Evolutionary conservation across 2,888 invertebrate species (phyloP), one percentile per base, ranked within the genome.

Genomic region (Fissipunctia ypsillon): DNA sequence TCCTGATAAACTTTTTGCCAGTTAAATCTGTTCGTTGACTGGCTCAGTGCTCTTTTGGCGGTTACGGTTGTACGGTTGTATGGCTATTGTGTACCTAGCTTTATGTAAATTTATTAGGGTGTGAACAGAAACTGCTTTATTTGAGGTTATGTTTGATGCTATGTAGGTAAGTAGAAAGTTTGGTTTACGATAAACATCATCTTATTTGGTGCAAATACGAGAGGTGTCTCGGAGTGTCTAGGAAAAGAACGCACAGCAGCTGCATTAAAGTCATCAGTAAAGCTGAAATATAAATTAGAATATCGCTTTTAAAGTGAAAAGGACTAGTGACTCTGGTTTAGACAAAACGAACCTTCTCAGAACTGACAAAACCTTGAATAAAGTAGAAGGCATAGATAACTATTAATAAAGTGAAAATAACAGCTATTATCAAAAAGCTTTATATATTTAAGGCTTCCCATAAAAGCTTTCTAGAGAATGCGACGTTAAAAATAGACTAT

Each of bases 1-100:
- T 90, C 87, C 87, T 89, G 89, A 91, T 91, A 90, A 90, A 91
- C 85, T 91, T 91, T 91, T 91, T 91, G 90, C 80, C 77, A 75
- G 83, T 84, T 78, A 84, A 86, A 81, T 87, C 86, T 89, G 86
- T 86, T 81, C 80, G 86, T 77, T 85, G 87, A 88, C 85, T 86
- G 75, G 45, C 54, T 76, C 81, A 69, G 60, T 84, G 87, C 88
- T 87, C 84, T 88, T 85, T 79, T 63, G 78, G 77, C 76, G 83
- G 87, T 88, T 84, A 87, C 80, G 81, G 79, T 83, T 88, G 73
- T 85, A 87, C 81, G 82, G 80, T 82, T 87, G 72, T 78, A 60
- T 60, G 43, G 65, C 57, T 73, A 28, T 70, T 84, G 69, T 82
- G 74, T 78, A 80, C 75, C 68, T 76, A 69, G 76, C 63, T 85